These are phyloP conservation scores for Microcebus griseorufus DNA, from an alignment of 2,113 vertebrate genomes.

Conservation along the genomic window DNA sequence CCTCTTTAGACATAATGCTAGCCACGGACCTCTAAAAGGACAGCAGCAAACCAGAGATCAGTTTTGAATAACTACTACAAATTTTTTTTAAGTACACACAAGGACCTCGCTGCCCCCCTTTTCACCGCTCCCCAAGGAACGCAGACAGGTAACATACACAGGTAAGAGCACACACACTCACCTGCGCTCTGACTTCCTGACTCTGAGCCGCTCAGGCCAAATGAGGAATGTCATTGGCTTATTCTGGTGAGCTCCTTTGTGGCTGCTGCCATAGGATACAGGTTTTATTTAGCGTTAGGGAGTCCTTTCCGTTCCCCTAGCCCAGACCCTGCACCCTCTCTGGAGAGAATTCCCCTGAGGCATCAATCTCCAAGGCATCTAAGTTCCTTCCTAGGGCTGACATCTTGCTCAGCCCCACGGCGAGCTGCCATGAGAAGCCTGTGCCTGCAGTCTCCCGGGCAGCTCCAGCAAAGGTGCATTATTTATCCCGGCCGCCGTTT, in stretches of 20 bases:
- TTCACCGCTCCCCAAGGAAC: not conserved
- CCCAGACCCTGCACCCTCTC: constrained; percentile 49
- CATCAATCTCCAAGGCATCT: constrained; percentile 63
- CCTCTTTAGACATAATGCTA: not conserved
- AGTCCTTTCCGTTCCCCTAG: constrained; percentile 54
- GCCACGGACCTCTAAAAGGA: not conserved
- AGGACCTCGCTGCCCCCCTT: not conserved
- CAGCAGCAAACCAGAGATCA: not conserved
- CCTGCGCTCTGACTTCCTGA: constrained; percentile 75
- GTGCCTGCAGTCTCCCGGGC: constrained; percentile 8
- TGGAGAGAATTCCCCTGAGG: constrained; percentile 51
- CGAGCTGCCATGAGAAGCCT: constrained; percentile 19
- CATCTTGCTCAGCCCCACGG: constrained; percentile 28
- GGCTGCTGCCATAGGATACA: constrained; percentile 33
- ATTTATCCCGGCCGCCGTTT: constrained; percentile 47
- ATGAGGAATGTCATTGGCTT: constrained; percentile 72
- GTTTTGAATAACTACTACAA: not conserved
- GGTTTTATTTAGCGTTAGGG: constrained; percentile 34
- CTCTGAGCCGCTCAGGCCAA: constrained; percentile 51
- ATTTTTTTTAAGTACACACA: not conserved
- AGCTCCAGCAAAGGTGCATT: constrained; percentile 59
- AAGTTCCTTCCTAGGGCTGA: constrained; percentile 63
- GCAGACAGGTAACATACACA: constrained; percentile 54
- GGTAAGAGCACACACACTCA: constrained; percentile 70
- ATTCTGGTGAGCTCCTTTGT: constrained; percentile 62